A percentile compares a stretch with the other conserved stretches of the same genome.
These are phyloP conservation scores for Cataglyphis albicans DNA, from an alignment of 2,888 invertebrate species.

Conservation along the genomic window DNA sequence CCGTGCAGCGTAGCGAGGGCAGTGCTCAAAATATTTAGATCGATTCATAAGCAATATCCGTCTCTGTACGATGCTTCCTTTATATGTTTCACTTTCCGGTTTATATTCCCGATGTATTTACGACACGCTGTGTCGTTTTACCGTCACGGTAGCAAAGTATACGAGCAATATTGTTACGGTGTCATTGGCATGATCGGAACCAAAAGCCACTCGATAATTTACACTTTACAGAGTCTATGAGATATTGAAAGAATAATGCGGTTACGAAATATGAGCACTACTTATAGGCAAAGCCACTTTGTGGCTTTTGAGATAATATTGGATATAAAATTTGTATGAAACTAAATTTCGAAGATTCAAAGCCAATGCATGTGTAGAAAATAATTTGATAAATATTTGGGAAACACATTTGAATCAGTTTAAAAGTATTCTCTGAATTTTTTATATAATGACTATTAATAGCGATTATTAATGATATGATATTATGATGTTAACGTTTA, in stretches of 20 bases:
- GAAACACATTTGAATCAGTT: not conserved
- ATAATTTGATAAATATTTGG: not conserved
- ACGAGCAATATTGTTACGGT: conserved; percentile 40
- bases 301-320: not conserved
- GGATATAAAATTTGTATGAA: not conserved
- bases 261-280: not conserved
- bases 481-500: not conserved
- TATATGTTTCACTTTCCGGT: conserved; percentile 12
- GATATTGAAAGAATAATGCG: conserved; percentile 19
- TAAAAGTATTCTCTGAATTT: not conserved
- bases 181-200: conserved; percentile 11
- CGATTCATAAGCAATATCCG: conserved; percentile 56
- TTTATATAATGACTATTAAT: not conserved
- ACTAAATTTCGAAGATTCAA: not conserved
- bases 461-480: not conserved
- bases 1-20: conserved; percentile 83
- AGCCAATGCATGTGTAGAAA: not conserved
- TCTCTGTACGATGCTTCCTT: conserved; percentile 31
- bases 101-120: conserved; percentile 38
- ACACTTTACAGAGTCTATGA: conserved; percentile 16
- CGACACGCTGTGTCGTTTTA: conserved; percentile 36
- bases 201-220: conserved; percentile 22
- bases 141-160: not conserved
- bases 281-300: not conserved
- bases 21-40: conserved; percentile 74